Evolutionary conservation across 2,888 invertebrate species (phyloP), one percentile per base, ranked within the genome.

Genomic region (Rutpela maculata): DNA sequence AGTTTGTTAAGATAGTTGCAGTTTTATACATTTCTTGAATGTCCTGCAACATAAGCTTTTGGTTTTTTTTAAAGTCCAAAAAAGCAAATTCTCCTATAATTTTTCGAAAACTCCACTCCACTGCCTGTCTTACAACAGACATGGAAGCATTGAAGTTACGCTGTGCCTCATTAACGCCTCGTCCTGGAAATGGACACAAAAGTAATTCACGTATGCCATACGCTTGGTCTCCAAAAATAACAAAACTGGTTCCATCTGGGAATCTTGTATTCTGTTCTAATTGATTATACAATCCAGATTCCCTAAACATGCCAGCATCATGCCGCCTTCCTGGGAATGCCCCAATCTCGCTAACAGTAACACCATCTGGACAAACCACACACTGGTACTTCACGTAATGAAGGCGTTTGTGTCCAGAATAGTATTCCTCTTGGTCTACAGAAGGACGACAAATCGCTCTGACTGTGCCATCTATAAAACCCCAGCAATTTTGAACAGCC

Each of bases 21-120:
- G 69, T 69, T 26, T 26, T 62, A 43, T 62, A 62, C 12, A 71
- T 60, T 12, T 35, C n/a, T 59, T 71, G 22, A 43, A 60, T 1
- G 3, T 72, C 26, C 22, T 72, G 63, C 15, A 72, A 12, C 9
- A 72, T 12, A 22, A 72, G 55, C 17, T 72, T 72, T 18, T 72
- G 63, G 17, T 72, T 70, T 22, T 70, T 69, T 60, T 70, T 43
- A 50, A 70, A 70, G 9, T 43, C 70, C 22, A 70, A 0, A 70
- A 70, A 60, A 9, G 43, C 70, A 70, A 43, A 60, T 55, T 19
- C 31, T 5, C 0, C 5, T 7, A 69, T 57, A 18, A 69, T 31
- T 57, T 69, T 69, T 9, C 17, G 35, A 38, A 69, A 69, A 0
- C 18, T n/a, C 59, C 26, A 69, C 35, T 71, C 59, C 11, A 71